phyloP scores from a whole-genome alignment of 2,113 vertebrate genomes.

The Natator depressus region DNA sequence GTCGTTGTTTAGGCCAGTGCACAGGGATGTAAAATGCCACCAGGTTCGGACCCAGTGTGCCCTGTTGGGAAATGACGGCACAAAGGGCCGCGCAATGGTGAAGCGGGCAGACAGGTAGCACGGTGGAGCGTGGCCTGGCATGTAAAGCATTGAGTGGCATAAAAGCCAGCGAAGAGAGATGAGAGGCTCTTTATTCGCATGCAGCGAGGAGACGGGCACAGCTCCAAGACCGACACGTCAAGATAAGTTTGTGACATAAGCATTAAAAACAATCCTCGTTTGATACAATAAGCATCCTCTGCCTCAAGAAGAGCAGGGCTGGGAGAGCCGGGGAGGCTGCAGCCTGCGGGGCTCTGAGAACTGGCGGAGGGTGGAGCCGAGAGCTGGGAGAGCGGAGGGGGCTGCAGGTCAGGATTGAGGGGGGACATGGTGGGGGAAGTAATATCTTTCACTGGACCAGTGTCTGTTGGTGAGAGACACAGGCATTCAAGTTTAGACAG shows the following conservation, averaged over 20 bases:
- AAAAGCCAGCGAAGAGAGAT: neutral
- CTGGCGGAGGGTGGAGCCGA: neutral
- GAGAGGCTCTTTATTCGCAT: neutral
- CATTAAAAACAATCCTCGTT: neutral
- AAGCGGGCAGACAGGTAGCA: too few relatives aligned
- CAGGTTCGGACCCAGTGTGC: too few relatives aligned
- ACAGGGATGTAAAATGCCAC: neutral
- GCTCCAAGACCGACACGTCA: neutral
- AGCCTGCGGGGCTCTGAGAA: neutral
- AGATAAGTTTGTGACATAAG: neutral
- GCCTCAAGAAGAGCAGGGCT: too few relatives aligned
- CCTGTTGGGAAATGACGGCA: too few relatives aligned
- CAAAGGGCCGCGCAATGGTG: too few relatives aligned
- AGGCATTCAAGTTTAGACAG: neutral
- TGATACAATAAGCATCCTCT: neutral
- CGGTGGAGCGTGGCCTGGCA: too few relatives aligned
- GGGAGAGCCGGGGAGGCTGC: neutral
- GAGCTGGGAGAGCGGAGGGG: neutral
- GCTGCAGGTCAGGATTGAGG: too few relatives aligned
- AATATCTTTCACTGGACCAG: neutral
- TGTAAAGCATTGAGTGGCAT: neutral
- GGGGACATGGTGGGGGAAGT: neutral
- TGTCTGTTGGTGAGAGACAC: neutral
- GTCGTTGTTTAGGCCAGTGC: neutral
- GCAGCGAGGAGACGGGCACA: neutral